Evolutionary conservation across 1,140 invertebrate genomes (phyloP).

Genomic region (Meloidogyne chitwoodi): DNA sequence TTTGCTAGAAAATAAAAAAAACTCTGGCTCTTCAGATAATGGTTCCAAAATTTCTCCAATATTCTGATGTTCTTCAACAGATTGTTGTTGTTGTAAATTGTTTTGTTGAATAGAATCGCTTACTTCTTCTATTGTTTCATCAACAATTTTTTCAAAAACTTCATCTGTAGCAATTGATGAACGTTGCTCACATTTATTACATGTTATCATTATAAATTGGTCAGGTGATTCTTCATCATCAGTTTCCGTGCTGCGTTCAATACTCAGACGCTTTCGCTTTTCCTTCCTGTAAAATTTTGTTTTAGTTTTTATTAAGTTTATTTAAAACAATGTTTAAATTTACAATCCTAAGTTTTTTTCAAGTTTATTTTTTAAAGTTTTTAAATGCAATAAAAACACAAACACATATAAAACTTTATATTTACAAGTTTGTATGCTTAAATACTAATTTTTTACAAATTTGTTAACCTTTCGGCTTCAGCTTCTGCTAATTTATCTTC

Average conservation of each 20-base stretch:
- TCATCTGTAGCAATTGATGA: slow-evolving; percentile 16
- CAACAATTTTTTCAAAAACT: slow-evolving; percentile 39
- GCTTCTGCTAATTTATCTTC: slow-evolving; percentile 10
- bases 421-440: background rate
- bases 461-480: background rate
- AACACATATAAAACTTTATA: background rate
- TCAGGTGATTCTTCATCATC: slow-evolving; percentile 37
- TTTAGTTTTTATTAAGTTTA: background rate
- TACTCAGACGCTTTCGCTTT: slow-evolving; percentile 40
- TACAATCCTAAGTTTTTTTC: background rate
- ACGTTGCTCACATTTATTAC: slow-evolving; percentile 35
- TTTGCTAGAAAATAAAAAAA: background rate
- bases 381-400: background rate
- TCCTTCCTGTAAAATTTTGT: background rate
- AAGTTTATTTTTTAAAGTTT: background rate
- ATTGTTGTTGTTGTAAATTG: background rate
- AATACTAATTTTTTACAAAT: background rate
- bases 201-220: slow-evolving; percentile 45
- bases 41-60: background rate
- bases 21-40: background rate
- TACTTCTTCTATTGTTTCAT: background rate
- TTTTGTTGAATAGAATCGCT: background rate
- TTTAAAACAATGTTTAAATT: background rate
- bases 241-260: slow-evolving; percentile 39
- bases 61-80: background rate